Base-by-base conservation (phyloP, 2,888 invertebrate species). In the Heliconius sara region DNA sequence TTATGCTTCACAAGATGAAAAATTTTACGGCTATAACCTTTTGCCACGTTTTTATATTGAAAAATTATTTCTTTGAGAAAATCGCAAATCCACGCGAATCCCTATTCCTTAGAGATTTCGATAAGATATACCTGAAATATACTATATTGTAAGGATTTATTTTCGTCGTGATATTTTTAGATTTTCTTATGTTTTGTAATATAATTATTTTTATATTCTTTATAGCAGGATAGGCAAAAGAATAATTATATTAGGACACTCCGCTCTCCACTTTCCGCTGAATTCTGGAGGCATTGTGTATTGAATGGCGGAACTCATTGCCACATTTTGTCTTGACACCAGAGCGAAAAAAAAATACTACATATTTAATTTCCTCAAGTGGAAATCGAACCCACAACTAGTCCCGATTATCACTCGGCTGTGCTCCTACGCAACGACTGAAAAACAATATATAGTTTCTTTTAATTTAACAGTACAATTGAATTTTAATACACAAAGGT, bases 31-130 rank as follows among this genome's bases (percentile, higher is more conserved):
- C 16, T 43, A 39, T 34, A 39, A 60, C 9, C 34, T 60, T 73
- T 60, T 60, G 60, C 34, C 60, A 60, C 73, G 34, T 39, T 73
- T 73, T 39, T 34, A 73, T 60, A 25, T 60, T 39, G n/a, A 13
- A 39, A 60, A 73, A 60, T 73, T 34, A n/a, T 60, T 73, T 73
- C 39, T n/a, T n/a, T 73, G 60, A 73, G 39, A 22, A 60, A 73
- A 60, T 60, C n/a, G 25, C 25, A 60, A 73, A 19, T 39, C n/a
- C n/a, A 60, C 34, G n/a, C 57, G 25, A 60, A 73, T 73, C 60
- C 39, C 34, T 57, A 12, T 34, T 34, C 30, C 57, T 72, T 57
- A 16, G 57, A 39, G 60, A 73, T 73, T 60, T 73, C 34, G 60
- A n/a, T 30, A 25, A 25, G 57, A 70, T n/a, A 34, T 73, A 73